Evolutionary conservation across 2,888 invertebrate species (phyloP).

Genomic region (Drosophila leonis): DNA sequence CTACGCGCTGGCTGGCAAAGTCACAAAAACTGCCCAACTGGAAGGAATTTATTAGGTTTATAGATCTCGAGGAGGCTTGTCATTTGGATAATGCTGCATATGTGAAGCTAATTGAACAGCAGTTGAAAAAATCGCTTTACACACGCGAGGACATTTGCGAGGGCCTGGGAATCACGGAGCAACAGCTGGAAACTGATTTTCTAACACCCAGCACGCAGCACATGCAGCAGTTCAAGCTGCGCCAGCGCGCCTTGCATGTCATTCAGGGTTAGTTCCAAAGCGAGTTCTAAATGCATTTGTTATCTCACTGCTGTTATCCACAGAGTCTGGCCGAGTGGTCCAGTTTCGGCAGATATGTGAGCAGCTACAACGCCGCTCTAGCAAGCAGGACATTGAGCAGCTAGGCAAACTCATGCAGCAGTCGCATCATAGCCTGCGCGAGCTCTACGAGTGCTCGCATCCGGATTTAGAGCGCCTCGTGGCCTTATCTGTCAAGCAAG

Average conservation of each 20-base stretch:
- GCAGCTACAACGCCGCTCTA: constrained; percentile 48
- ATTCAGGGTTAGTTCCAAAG: constrained; percentile 88
- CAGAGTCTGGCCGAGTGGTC: constrained; percentile 94
- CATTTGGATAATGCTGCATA: constrained; percentile 89
- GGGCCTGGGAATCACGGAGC: constrained; percentile 87
- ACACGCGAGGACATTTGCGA: constrained; percentile 89
- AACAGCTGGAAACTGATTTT: constrained; percentile 89
- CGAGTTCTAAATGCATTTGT: not conserved
- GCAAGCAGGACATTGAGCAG: constrained; percentile 76
- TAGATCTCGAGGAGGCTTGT: constrained; percentile 90
- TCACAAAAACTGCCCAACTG: constrained; percentile 87
- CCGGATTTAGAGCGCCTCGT: constrained; percentile 93
- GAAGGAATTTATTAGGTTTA: constrained; percentile 89
- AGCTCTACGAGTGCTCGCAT: constrained; percentile 97
- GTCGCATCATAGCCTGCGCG: constrained; percentile 94
- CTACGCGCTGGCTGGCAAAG: constrained; percentile 92
- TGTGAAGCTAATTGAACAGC: constrained; percentile 88
- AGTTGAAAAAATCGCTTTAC: constrained; percentile 89
- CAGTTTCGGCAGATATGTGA: constrained; percentile 90
- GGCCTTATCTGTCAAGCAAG: constrained; percentile 89
- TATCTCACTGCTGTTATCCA: not conserved
- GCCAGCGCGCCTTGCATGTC: constrained; percentile 95
- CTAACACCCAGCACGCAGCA: constrained; percentile 89
- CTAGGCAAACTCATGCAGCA: constrained; percentile 94
- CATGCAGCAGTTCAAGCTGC: constrained; percentile 90